These are phyloP conservation scores for Chascanopsetta lugubris DNA, from an alignment of 2,113 vertebrate genomes.

Conservation along the genomic window DNA sequence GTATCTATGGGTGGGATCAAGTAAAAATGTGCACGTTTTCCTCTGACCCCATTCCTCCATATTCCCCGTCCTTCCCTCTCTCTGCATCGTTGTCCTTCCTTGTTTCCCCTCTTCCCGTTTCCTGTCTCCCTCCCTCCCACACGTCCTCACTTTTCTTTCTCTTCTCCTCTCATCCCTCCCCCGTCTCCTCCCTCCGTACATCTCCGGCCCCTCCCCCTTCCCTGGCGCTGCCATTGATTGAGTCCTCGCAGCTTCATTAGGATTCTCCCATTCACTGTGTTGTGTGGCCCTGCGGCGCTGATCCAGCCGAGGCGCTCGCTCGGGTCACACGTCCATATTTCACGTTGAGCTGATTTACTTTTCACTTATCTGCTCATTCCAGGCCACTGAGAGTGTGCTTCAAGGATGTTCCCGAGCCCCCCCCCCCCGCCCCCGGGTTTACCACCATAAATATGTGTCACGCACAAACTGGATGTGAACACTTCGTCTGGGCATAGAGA, in stretches of 20 bases:
- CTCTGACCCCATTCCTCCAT: neutral
- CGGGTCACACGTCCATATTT: constrained; percentile 62
- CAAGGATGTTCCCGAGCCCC: constrained; percentile 31
- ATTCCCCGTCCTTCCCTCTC: neutral
- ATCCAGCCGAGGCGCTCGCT: constrained; percentile 47
- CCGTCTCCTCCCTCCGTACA: neutral
- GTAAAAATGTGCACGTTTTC: constrained; percentile 1
- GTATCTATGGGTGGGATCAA: neutral
- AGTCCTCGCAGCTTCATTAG: constrained; percentile 74
- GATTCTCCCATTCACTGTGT: constrained; percentile 66
- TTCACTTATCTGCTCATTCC: constrained; percentile 62
- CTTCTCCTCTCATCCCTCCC: neutral
- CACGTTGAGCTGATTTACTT: constrained; percentile 49
- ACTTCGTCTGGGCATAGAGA: constrained; percentile 51
- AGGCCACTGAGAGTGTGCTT: constrained; percentile 50
- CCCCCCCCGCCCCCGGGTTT: constrained; percentile 28
- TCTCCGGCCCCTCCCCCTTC: neutral
- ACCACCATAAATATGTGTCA: constrained; percentile 53
- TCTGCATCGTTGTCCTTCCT: neutral
- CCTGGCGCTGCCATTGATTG: constrained; percentile 61
- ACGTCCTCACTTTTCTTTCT: neutral
- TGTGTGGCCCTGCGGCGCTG: constrained; percentile 51
- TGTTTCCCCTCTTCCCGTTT: neutral
- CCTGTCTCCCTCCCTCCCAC: neutral
- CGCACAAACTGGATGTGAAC: constrained; percentile 40